Percentiles rank a stretch among this genome's conserved stretches.
phyloP scores from a whole-genome alignment of 2,797 vertebrate genomes.

The Falco peregrinus region DNA sequence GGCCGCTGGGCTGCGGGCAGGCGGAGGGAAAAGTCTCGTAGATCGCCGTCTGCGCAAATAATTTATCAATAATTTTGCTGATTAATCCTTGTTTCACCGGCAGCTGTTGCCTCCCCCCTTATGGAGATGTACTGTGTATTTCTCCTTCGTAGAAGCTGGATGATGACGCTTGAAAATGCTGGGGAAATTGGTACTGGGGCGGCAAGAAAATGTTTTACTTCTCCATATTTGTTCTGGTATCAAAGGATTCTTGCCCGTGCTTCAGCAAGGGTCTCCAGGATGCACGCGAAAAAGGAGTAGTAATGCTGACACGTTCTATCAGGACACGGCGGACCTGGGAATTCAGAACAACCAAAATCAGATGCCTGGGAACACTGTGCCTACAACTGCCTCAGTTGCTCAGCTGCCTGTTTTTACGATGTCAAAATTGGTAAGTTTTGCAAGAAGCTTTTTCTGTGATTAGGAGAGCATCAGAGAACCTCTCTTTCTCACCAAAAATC shows the following conservation, averaged over 20 bases:
- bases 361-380: not conserved
- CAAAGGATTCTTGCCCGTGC: rapidly evolving
- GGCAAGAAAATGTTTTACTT: not conserved
- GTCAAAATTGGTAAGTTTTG: not conserved
- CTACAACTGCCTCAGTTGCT: not conserved
- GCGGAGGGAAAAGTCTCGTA: rapidly evolving
- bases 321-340: rapidly evolving
- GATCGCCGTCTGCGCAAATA: not conserved
- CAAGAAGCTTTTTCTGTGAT: not conserved
- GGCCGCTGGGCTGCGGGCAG: rapidly evolving
- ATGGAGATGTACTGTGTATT: rapidly evolving
- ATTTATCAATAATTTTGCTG: not conserved
- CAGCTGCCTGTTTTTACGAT: rapidly evolving
- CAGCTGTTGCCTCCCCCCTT: no score
- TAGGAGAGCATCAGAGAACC: not conserved
- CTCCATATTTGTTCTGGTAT: rapidly evolving
- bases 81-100: not conserved
- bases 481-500: not conserved
- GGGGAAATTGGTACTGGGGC: rapidly evolving
- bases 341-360: not conserved
- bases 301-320: rapidly evolving
- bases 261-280: rapidly evolving
- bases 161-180: not conserved
- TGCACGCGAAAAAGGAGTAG: rapidly evolving
- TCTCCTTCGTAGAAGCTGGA: not conserved